phyloP scores from a whole-genome alignment of 1,140 invertebrate species.

The Tribolium madens region DNA sequence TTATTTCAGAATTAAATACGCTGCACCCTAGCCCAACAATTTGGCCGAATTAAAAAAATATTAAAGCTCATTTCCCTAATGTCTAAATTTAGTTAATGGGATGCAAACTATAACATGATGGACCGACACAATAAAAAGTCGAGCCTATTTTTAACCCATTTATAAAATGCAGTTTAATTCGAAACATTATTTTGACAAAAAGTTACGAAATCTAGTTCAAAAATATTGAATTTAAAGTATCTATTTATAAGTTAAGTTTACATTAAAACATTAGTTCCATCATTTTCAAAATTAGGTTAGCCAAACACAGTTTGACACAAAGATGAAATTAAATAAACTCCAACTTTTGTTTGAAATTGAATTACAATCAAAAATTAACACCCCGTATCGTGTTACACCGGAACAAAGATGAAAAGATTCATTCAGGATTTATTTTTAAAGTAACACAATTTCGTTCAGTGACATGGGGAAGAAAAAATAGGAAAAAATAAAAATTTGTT shows the following conservation, averaged over 20 bases:
- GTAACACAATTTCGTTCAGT: conserved; percentile 53
- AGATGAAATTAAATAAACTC: background rate
- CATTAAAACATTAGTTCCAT: conserved; percentile 1
- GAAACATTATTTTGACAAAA: conserved; percentile 6
- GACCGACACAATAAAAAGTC: background rate
- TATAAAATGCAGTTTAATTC: background rate
- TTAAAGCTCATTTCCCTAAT: background rate
- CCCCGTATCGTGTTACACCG: background rate
- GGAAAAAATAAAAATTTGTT: conserved; percentile 34
- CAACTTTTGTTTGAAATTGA: no score
- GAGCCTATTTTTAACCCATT: background rate
- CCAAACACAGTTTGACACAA: background rate
- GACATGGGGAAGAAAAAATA: conserved; percentile 50
- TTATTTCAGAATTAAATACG: background rate
- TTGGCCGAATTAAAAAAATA: conserved; percentile 12
- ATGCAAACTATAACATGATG: conserved; percentile 24
- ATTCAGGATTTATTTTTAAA: no score
- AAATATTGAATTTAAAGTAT: conserved; percentile 18
- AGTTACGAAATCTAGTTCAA: background rate
- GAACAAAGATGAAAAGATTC: background rate
- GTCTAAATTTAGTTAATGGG: conserved; percentile 12
- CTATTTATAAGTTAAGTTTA: background rate
- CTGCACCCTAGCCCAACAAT: background rate
- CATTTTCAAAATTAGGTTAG: background rate
- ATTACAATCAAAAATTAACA: no score